phyloP scores from a whole-genome alignment of 37 sponge, comb jelly and placozoan genomes.

The Crambe crambe region DNA sequence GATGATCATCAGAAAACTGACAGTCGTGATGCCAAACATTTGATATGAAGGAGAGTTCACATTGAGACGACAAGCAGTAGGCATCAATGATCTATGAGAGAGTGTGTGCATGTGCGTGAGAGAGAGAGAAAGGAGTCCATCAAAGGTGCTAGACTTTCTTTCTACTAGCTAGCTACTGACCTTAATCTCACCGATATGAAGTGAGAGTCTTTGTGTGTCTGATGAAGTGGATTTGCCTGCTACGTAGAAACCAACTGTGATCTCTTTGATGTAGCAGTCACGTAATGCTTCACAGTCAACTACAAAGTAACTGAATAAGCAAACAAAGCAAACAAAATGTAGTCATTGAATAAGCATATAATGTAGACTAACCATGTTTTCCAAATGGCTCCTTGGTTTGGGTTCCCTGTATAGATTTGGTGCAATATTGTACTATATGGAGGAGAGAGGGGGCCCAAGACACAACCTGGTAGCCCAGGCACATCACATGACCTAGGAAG shows the following conservation, averaged over 20 bases:
- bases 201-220: not conserved
- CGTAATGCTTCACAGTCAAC: slow-evolving; percentile 21
- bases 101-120: not conserved
- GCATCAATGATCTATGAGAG: slow-evolving; percentile 42
- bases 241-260: slow-evolving; percentile 31
- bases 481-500: slow-evolving; percentile 40
- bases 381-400: slow-evolving; percentile 27
- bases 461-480: slow-evolving; percentile 29
- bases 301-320: slow-evolving; percentile 66
- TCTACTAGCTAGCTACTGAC: slow-evolving; percentile 9
- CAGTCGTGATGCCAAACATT: slow-evolving; percentile 27
- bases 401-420: slow-evolving; percentile 44
- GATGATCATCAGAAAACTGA: not conserved
- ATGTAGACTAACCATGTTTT: slow-evolving; percentile 45
- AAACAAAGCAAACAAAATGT: not conserved
- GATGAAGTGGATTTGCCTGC: not conserved
- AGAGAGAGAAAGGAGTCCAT: not conserved
- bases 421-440: slow-evolving; percentile 18
- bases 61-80: slow-evolving; percentile 5
- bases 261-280: slow-evolving; percentile 10
- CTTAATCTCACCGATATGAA: slow-evolving; percentile 69
- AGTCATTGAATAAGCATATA: not conserved
- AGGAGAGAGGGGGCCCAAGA: slow-evolving; percentile 35
- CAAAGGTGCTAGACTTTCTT: not conserved
- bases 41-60: slow-evolving; percentile 17